Conservation (phyloP, 2,113 vertebrate genomes). For the Oreochromis aureus region DNA sequence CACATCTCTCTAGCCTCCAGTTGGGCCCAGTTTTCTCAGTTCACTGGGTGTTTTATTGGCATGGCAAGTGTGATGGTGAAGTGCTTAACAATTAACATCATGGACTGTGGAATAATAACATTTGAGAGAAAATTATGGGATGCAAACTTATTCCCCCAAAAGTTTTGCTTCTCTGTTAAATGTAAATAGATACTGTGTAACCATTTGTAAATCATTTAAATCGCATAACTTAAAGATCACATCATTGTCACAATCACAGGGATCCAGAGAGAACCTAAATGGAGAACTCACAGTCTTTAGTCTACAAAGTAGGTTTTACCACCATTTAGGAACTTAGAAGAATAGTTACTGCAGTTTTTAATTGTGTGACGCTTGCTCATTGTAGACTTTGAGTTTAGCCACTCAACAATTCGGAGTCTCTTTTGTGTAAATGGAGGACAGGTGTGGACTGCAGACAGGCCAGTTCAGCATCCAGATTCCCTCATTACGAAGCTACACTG, state of each 20-base stretch:
- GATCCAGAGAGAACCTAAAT: neutral
- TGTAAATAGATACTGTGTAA: neutral
- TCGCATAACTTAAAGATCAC: neutral
- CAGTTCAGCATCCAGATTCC: neutral
- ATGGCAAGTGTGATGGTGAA: neutral
- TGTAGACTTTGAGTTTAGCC: neutral
- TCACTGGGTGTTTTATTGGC: neutral
- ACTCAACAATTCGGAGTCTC: neutral
- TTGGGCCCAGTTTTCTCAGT: neutral
- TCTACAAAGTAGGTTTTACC: neutral
- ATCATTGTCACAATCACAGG: neutral
- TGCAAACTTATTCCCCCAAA: neutral
- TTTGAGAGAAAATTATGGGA: neutral
- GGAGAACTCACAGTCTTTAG: neutral
- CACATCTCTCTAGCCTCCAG: neutral
- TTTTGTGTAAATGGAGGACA: neutral
- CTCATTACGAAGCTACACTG: neutral
- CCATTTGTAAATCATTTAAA: neutral
- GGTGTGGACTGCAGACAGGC: neutral
- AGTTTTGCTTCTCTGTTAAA: neutral
- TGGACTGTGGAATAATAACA: neutral
- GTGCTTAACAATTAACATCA: neutral
- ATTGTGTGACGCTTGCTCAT: neutral
- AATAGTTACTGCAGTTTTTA: neutral
- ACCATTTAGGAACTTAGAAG: neutral